These are phyloP conservation scores for Cyphomyrus discorhynchus DNA, from an alignment of 2,113 vertebrate species.

Conservation along the genomic window DNA sequence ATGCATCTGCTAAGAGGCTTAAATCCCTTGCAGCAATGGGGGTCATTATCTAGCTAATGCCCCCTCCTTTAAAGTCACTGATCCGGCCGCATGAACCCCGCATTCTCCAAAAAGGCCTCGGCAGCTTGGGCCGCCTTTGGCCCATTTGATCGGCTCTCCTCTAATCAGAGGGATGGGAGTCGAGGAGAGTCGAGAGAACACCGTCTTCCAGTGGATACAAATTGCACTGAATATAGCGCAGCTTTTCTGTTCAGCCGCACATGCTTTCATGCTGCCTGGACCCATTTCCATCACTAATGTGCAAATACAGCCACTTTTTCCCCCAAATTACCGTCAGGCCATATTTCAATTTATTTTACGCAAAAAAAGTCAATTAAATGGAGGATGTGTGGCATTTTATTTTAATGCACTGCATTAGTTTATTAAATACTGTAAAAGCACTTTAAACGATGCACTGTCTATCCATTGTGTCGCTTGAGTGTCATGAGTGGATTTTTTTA, in stretches of 20 bases:
- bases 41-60: background rate
- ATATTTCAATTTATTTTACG: constrained; percentile 15
- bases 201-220: background rate
- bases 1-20: constrained; percentile 3
- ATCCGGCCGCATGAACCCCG: background rate
- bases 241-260: background rate
- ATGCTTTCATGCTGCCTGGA: background rate
- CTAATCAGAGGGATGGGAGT: background rate
- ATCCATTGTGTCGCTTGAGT: background rate
- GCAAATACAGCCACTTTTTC: background rate
- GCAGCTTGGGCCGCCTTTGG: background rate
- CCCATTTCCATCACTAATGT: background rate
- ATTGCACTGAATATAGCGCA: background rate
- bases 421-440: constrained; percentile 2
- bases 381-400: constrained; percentile 16
- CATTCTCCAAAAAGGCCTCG: background rate
- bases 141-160: background rate
- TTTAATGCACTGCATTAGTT: constrained; percentile 21
- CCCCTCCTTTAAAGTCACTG: background rate
- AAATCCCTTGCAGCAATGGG: background rate
- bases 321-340: background rate
- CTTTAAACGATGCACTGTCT: background rate
- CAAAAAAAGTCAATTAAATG: constrained; percentile 19
- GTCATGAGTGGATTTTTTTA: background rate
- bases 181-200: background rate